Evolutionary conservation across 2,113 vertebrate genomes (phyloP).

Genomic region (Engraulis encrasicolus): DNA sequence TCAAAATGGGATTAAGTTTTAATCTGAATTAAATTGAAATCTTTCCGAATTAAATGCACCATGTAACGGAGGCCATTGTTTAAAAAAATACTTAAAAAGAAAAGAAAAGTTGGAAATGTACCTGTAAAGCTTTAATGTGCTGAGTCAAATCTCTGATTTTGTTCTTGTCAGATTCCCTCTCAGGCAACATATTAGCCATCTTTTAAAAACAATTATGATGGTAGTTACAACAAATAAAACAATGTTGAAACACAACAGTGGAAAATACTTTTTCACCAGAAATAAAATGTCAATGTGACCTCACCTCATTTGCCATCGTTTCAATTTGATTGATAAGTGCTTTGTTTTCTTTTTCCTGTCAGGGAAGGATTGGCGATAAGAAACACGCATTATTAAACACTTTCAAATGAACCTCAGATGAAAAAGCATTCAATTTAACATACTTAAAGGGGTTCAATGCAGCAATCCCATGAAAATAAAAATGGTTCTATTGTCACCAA

Average conservation of each 20-base stretch:
- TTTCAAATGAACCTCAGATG: too few species aligned
- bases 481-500: too few species aligned
- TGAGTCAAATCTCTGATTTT: constrained; percentile 26
- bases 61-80: too few species aligned
- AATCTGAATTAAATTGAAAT: too few species aligned
- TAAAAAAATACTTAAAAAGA: too few species aligned
- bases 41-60: too few species aligned
- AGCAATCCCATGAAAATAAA: too few species aligned
- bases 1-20: too few species aligned
- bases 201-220: background rate
- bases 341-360: constrained; percentile 46
- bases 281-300: background rate
- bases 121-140: constrained; percentile 26
- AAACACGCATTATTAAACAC: too few species aligned
- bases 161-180: constrained; percentile 21
- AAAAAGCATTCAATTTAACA: too few species aligned
- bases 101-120: too few species aligned
- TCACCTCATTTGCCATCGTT: constrained; percentile 38
- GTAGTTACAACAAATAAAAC: background rate
- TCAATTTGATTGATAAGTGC: constrained; percentile 29
- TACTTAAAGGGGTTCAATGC: too few species aligned
- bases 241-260: background rate
- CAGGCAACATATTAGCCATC: constrained; percentile 24
- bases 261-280: background rate
- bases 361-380: background rate